Conservation (phyloP, 2,888 invertebrate species). For the Bellardia bayeri region DNA sequence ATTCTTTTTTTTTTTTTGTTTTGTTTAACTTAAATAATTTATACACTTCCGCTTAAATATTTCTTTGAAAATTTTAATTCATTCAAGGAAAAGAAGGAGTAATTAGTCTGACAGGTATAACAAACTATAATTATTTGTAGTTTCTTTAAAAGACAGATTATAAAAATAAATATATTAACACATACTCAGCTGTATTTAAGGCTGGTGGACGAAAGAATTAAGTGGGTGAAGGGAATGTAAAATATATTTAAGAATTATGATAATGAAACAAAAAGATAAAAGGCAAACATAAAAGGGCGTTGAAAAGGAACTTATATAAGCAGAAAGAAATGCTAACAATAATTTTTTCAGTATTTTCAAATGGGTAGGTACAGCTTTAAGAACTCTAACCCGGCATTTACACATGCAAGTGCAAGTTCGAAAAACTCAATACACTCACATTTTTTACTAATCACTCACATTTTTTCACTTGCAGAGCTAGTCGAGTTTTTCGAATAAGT, state of each 20-base stretch:
- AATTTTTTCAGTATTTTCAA: too few relatives aligned
- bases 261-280: neutral
- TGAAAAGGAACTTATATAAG: neutral
- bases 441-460: too few relatives aligned
- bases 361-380: too few relatives aligned
- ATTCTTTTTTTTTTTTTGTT: neutral
- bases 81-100: constrained; percentile 37
- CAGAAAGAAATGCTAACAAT: too few relatives aligned
- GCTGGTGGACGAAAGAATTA: neutral
- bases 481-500: too few relatives aligned
- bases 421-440: too few relatives aligned
- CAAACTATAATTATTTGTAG: constrained; percentile 6
- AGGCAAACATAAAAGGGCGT: neutral
- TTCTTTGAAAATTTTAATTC: constrained; percentile 38
- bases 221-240: constrained; percentile 3
- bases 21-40: constrained; percentile 31
- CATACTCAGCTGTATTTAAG: neutral
- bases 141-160: neutral
- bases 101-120: constrained; percentile 29
- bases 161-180: constrained; percentile 23
- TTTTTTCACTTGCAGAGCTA: too few relatives aligned
- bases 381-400: too few relatives aligned
- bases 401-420: too few relatives aligned
- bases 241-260: neutral
- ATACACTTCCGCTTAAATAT: constrained; percentile 48